phyloP scores from a whole-genome alignment of 2,113 vertebrate genomes.

The Benitochromis conjunctus region DNA sequence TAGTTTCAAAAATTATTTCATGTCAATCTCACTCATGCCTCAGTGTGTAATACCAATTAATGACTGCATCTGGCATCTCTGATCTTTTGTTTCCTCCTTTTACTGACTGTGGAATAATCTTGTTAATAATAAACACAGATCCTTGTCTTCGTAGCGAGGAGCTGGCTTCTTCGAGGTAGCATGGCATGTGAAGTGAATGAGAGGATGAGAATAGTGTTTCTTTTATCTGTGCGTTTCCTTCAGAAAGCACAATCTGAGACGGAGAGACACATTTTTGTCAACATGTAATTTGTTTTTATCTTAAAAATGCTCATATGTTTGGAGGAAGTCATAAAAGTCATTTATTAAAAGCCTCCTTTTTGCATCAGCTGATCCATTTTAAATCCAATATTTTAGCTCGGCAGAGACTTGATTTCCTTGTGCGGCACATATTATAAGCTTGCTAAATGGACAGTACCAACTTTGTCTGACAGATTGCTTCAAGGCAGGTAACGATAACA shows the following conservation, averaged over 20 bases:
- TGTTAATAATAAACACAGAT: neutral
- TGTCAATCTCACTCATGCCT: neutral
- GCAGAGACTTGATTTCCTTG: neutral
- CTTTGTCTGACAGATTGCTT: neutral
- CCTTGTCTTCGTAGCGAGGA: neutral
- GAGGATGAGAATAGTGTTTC: neutral
- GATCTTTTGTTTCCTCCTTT: neutral
- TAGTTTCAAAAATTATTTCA: constrained; percentile 4
- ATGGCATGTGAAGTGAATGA: neutral
- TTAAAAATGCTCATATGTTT: rapidly evolving
- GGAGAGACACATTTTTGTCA: neutral
- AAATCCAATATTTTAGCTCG: neutral
- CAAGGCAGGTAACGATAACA: neutral
- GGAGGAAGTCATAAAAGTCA: neutral
- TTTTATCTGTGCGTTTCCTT: neutral
- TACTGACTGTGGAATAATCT: neutral
- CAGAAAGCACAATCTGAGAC: neutral
- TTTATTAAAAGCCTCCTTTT: neutral
- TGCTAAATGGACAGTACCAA: neutral
- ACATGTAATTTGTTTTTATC: neutral
- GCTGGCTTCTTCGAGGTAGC: neutral
- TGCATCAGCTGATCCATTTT: neutral
- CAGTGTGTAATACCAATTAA: neutral
- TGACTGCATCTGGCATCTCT: neutral
- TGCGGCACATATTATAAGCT: neutral